phyloP scores from a whole-genome alignment of 2,888 invertebrate species.

The Girardia tigrina region DNA sequence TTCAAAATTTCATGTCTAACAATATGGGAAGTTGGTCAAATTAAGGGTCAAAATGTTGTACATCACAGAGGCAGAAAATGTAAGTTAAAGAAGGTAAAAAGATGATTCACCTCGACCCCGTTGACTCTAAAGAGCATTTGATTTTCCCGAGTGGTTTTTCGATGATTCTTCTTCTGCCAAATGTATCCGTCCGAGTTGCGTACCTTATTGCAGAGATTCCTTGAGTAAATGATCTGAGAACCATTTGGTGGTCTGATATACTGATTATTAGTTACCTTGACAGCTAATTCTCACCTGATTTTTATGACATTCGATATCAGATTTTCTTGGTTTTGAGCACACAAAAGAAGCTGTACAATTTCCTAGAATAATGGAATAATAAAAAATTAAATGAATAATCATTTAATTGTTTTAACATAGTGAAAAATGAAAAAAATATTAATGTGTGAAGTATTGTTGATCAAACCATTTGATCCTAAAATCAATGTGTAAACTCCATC shows the following conservation, averaged over 20 bases:
- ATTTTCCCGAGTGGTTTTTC: conserved; percentile 28
- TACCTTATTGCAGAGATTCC: conserved; percentile 24
- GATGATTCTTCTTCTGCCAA: conserved; percentile 31
- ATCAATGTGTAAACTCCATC: too few species aligned
- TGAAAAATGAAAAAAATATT: too few species aligned
- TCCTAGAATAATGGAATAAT: too few species aligned
- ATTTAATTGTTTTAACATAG: too few species aligned
- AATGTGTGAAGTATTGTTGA: too few species aligned
- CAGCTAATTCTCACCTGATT: neutral
- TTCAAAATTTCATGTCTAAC: too few species aligned
- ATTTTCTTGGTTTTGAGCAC: neutral
- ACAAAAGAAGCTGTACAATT: neutral
- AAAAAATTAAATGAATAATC: too few species aligned
- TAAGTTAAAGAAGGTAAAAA: neutral
- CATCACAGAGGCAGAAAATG: too few species aligned
- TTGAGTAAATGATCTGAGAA: conserved; percentile 28
- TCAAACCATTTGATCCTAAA: too few species aligned
- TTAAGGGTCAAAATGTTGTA: too few species aligned
- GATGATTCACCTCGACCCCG: conserved; percentile 34
- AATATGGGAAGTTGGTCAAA: too few species aligned
- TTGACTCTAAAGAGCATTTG: conserved; percentile 31
- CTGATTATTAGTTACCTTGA: neutral
- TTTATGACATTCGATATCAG: neutral
- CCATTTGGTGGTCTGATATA: conserved; percentile 33
- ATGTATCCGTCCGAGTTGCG: conserved; percentile 30